phyloP scores from a whole-genome alignment of 2,888 invertebrate species.

The Andrena bicolor region DNA sequence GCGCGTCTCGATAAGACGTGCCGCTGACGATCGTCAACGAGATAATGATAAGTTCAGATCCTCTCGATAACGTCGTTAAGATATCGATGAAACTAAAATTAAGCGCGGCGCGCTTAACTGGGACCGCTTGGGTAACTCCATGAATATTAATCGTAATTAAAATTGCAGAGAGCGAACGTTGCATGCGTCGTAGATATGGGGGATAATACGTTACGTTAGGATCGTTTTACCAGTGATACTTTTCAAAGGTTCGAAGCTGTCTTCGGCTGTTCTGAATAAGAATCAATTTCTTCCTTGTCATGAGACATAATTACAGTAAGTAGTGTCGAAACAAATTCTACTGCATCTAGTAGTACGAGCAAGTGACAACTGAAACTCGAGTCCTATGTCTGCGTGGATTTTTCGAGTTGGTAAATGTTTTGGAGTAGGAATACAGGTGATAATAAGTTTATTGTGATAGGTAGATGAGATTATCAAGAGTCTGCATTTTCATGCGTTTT shows the following conservation, averaged over 20 bases:
- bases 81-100: not conserved
- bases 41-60: not conserved
- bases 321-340: too few species aligned
- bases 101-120: not conserved
- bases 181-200: not conserved
- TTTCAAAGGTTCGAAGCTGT: not conserved
- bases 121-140: not conserved
- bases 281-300: not conserved
- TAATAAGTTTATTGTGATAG: too few species aligned
- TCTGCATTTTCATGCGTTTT: not conserved
- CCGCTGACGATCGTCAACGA: not conserved
- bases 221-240: not conserved
- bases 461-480: not conserved
- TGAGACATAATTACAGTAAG: not conserved
- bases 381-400: too few species aligned
- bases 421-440: too few species aligned
- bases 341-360: too few species aligned
- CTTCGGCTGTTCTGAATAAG: not conserved
- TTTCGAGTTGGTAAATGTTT: too few species aligned
- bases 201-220: not conserved
- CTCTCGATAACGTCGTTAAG: not conserved
- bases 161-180: not conserved
- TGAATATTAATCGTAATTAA: constrained; percentile 2
- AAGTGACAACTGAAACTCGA: too few species aligned
- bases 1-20: not conserved